Evolutionary conservation across 2,888 invertebrate species (phyloP), one percentile per base, ranked within the genome.

Genomic region (Pristionchus japonicus): DNA sequence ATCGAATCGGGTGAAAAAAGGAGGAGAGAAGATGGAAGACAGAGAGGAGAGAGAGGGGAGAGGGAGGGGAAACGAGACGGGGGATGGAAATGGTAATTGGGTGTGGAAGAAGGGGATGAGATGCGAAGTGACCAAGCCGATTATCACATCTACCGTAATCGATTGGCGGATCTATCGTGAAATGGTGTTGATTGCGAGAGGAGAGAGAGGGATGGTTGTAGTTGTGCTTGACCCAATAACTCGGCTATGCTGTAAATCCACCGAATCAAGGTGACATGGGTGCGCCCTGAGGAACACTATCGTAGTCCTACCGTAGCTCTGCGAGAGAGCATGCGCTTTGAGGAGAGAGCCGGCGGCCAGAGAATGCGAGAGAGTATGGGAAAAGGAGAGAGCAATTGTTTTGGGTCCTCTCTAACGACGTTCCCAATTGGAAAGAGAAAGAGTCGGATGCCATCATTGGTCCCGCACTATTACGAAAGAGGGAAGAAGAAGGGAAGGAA

Each of bases 141-240:
- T n/a, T n/a, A n/a, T n/a, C n/a, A n/a, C n/a, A n/a, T n/a, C 70
- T 37, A 70, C 70, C 23, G 40, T 70, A 40, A 70, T 17, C 70
- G 64, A 31, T 31, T 17, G 11, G 11, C 11, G 17, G 31, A 34
- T 3, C 27, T 43, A 74, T 74, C 43, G 40, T n/a, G 9, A 43
- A 74, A 74, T 67, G 40, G 43, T 23, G 11, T 23, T 3, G 74
- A 47, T 34, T 67, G 67, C 1, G 31, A 34, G 70, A 70, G 70
- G 34, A 61, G 31, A 11, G 64, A 20, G 70, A 43, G 77, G 3
- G 43, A 77, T n/a, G 20, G 27, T 13, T n/a, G 43, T n/a, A 17
- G 43, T n/a, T 77, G 77, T 77, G 77, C 77, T 77, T 77, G 77
- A 77, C 77, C 77, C 77, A 77, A 77, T 77, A 77, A 77, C 77